Percentiles rank a stretch among this genome's conserved stretches.
phyloP scores from a whole-genome alignment of 2,888 invertebrate species.

The Aphodius sticticus region DNA sequence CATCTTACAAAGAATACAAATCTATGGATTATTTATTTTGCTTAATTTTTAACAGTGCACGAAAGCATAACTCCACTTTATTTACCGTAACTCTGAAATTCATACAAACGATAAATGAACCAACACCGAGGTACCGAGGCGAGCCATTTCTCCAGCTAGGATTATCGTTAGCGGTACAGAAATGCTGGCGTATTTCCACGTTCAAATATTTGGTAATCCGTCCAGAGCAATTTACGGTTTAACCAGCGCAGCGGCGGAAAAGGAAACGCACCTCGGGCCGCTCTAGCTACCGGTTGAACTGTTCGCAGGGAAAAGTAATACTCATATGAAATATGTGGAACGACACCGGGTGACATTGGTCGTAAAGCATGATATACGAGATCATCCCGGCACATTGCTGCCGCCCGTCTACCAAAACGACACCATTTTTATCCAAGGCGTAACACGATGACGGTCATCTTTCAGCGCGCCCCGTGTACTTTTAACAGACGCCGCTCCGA shows the following conservation, averaged over 20 bases:
- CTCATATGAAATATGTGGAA: conserved; percentile 41
- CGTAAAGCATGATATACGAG: conserved; percentile 50
- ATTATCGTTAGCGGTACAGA: background rate
- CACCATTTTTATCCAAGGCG: conserved; percentile 48
- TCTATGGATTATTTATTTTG: background rate
- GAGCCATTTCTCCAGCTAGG: background rate
- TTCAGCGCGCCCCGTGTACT: conserved; percentile 32
- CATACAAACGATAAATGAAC: background rate
- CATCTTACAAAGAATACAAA: background rate
- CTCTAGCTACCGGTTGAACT: background rate
- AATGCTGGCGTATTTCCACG: background rate
- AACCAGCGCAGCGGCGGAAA: background rate
- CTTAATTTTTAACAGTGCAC: background rate
- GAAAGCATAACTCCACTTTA: background rate
- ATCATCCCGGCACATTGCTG: conserved; percentile 46
- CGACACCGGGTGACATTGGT: conserved; percentile 42
- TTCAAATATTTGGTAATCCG: conserved; percentile 4
- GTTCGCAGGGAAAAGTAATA: conserved; percentile 25
- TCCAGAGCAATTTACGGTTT: background rate
- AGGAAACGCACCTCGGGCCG: background rate
- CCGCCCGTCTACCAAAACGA: conserved; percentile 45
- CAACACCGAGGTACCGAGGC: background rate
- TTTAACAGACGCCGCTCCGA: background rate
- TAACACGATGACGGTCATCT: conserved; percentile 40
- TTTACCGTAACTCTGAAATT: background rate